These are phyloP conservation scores for Neomonachus schauinslandi DNA, from an alignment of 2,113 vertebrate genomes.

Conservation along the genomic window DNA sequence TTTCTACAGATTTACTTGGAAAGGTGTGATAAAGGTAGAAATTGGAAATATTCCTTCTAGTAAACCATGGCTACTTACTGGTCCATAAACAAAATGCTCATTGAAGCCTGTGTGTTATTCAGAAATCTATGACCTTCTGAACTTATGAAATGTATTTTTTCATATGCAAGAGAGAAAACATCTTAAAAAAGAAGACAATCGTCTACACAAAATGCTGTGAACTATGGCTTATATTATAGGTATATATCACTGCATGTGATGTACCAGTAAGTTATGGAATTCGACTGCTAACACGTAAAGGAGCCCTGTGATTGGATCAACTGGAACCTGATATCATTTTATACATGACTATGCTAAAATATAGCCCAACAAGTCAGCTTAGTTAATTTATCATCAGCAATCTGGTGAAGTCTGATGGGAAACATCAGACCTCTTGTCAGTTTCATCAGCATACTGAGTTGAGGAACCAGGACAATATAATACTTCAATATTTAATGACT, in stretches of 20 bases:
- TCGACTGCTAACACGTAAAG: not conserved
- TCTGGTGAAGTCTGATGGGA: not conserved
- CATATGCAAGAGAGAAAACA: conserved; percentile 56
- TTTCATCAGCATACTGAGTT: not conserved
- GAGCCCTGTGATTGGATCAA: not conserved
- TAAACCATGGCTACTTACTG: conserved; percentile 51
- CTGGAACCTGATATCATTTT: not conserved
- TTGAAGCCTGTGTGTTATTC: conserved; percentile 60
- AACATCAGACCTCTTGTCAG: not conserved
- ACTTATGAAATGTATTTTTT: conserved; percentile 57
- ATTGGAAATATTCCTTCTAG: not conserved
- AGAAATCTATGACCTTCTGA: conserved; percentile 62
- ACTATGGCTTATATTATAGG: not conserved
- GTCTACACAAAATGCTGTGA: conserved; percentile 51
- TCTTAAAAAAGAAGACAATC: conserved; percentile 44
- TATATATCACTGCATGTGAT: not conserved
- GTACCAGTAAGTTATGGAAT: not conserved
- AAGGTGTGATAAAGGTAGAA: conserved; percentile 56
- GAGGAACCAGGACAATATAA: not conserved
- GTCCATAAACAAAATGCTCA: conserved; percentile 57
- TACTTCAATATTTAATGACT: conserved; percentile 15
- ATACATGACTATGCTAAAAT: not conserved
- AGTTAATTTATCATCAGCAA: not conserved
- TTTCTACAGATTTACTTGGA: conserved; percentile 67
- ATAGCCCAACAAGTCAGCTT: not conserved